A percentile compares a stretch with the other conserved stretches of the same genome.
phyloP scores from a whole-genome alignment of 2,888 invertebrate genomes.

The Latheticus oryzae region DNA sequence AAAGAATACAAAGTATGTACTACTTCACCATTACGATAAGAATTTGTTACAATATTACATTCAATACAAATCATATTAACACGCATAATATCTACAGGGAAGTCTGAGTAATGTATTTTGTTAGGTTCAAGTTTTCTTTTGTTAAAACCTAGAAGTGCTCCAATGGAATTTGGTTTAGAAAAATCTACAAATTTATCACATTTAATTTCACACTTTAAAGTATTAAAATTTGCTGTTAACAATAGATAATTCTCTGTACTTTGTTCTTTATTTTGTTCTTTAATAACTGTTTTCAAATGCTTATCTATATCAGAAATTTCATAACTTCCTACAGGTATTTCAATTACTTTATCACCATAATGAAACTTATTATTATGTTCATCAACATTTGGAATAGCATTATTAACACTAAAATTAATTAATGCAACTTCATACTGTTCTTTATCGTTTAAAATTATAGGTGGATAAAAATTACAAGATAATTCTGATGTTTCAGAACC shows the following conservation, averaged over 20 bases:
- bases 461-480: constrained; percentile 43
- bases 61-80: not conserved
- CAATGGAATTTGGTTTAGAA: not conserved
- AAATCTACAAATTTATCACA: not conserved
- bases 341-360: constrained; percentile 13
- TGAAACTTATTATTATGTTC: constrained; percentile 54
- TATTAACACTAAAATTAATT: constrained; percentile 52
- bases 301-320: constrained; percentile 35
- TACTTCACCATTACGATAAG: no score
- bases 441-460: constrained; percentile 41
- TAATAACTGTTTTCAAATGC: constrained; percentile 5
- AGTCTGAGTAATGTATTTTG: not conserved
- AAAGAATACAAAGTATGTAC: no score
- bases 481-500: not conserved
- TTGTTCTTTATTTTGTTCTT: no score
- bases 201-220: constrained; percentile 1
- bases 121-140: not conserved
- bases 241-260: no score
- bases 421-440: constrained; percentile 51
- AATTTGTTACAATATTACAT: no score
- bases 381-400: constrained; percentile 57
- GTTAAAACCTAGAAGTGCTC: not conserved
- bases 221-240: constrained; percentile 1
- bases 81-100: not conserved
- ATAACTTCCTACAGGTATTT: constrained; percentile 41